Base-by-base conservation (phyloP, 2,888 invertebrate genomes). In the Torymus tubicola region DNA sequence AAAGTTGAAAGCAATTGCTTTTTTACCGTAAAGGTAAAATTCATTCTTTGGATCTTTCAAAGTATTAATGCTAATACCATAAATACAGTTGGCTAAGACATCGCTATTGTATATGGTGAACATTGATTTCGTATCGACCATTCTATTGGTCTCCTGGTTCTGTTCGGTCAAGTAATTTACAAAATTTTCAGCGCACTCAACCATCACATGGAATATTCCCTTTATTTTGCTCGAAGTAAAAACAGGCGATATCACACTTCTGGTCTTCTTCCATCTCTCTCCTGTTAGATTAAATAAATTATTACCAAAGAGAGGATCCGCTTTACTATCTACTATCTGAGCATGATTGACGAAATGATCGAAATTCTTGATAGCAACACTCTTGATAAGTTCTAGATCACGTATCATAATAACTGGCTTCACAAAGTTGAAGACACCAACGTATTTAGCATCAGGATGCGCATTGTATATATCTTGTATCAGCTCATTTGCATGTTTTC, bases 11-110 rank as follows among this genome's bases (percentile, higher is more conserved):
- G 83, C 81, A 0, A 85, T 85, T 0, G 85, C 85, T 68, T 86
- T 84, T 24, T 74, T 85, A 1, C 90, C 90, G 13, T 86, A 83
- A 0, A 84, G 71, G 70, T 88, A 89, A 68, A 91, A 90, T 5
- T 87, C 87, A 72, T 91, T 90, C 0, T 87, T 80, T 4, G 85
- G 86, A 16, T 90, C 79, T 18, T 82, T 81, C 82, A 90, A 83
- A 0, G 90, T 88, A 80, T 91, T 85, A 11, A 89, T 85, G 13
- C 88, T 88, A 18, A 92, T 82, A 0, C 92, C 92, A 83, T 92
- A 92, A 0, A 92, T 92, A 18, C 90, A 88, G 0, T 91, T 89
- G 0, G 92, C 92, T 12, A 92, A 91, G 0, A 91, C 91, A 84
- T 92, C 92, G 70, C 90, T 92, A 0, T 91, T 89, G 72, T 86